Evolutionary conservation across 1,140 invertebrate species (phyloP).

Genomic region (Drosophila guanche): DNA sequence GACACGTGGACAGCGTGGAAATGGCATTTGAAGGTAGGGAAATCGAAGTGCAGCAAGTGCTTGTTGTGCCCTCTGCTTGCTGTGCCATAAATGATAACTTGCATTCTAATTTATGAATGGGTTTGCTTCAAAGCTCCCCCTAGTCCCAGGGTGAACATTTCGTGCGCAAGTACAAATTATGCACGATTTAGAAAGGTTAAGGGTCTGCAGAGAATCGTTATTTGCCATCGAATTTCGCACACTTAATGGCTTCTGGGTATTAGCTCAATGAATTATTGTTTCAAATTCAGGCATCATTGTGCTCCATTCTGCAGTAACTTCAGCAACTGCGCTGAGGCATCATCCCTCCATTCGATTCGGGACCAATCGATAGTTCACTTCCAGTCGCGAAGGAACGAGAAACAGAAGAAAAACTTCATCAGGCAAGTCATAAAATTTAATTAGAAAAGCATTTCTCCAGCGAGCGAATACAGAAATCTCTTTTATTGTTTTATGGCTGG

Average conservation of each 20-base stretch:
- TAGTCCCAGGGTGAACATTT: too few relatives aligned
- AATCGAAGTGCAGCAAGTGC: not conserved
- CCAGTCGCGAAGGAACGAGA: slow-evolving; percentile 31
- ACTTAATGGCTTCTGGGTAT: too few relatives aligned
- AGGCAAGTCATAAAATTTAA: slow-evolving; percentile 78
- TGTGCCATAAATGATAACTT: not conserved
- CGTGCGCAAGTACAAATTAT: too few relatives aligned
- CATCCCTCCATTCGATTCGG: slow-evolving; percentile 37
- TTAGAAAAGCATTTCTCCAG: slow-evolving; percentile 73
- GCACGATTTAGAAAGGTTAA: too few relatives aligned
- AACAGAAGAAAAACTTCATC: slow-evolving; percentile 53
- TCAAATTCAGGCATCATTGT: slow-evolving; percentile 26
- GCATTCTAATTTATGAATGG: too few relatives aligned
- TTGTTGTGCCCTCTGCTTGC: not conserved
- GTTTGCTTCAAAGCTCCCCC: too few relatives aligned
- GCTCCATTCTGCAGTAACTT: slow-evolving; percentile 4
- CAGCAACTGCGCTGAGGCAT: slow-evolving; percentile 14
- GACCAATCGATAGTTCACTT: slow-evolving; percentile 62
- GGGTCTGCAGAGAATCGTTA: too few relatives aligned
- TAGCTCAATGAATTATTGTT: slow-evolving; percentile 21
- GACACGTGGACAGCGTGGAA: slow-evolving; percentile 1
- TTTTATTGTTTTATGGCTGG: slow-evolving; percentile 75
- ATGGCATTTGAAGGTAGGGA: slow-evolving; percentile 15
- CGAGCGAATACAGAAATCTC: slow-evolving; percentile 58
- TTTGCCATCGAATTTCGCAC: too few relatives aligned